Evolutionary conservation across 2,888 invertebrate genomes (phyloP).

Genomic region (Periphyllus acericola): DNA sequence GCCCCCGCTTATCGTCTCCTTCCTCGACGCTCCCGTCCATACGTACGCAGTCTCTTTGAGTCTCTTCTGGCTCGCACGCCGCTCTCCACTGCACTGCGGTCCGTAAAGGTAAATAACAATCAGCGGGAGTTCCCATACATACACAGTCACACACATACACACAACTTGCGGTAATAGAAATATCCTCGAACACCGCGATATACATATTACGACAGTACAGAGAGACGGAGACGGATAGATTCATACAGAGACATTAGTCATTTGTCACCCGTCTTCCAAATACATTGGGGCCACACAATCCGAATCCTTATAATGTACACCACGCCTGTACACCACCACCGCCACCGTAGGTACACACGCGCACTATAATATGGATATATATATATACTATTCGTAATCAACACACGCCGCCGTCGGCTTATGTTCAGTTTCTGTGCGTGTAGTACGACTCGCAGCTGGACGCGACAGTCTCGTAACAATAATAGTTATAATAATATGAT

Average conservation of each 20-base stretch:
- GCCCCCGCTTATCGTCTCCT: not conserved
- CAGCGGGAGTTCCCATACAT: conserved; percentile 56
- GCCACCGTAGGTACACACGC: no score
- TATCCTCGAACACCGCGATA: conserved; percentile 35
- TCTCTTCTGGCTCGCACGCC: conserved; percentile 7
- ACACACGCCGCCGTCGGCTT: conserved; percentile 37
- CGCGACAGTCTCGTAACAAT: not conserved
- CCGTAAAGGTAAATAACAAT: conserved; percentile 43
- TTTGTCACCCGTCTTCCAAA: conserved; percentile 58
- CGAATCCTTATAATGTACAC: conserved; percentile 38
- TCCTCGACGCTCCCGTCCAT: not conserved
- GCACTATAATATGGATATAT: not conserved
- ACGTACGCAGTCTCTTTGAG: not conserved
- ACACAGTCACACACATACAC: not conserved
- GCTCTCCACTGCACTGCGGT: not conserved
- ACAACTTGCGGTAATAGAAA: conserved; percentile 48
- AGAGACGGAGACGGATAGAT: conserved; percentile 2
- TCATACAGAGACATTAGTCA: conserved; percentile 49
- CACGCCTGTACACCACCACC: conserved; percentile 31
- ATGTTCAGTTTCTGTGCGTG: conserved; percentile 9
- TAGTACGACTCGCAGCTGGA: conserved; percentile 40
- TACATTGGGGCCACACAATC: conserved; percentile 57
- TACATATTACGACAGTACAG: not conserved
- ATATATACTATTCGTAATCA: conserved; percentile 41
- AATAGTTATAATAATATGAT: conserved; percentile 12